Conservation (phyloP, 2,113 vertebrate species). For the Chrysochloris asiatica region DNA sequence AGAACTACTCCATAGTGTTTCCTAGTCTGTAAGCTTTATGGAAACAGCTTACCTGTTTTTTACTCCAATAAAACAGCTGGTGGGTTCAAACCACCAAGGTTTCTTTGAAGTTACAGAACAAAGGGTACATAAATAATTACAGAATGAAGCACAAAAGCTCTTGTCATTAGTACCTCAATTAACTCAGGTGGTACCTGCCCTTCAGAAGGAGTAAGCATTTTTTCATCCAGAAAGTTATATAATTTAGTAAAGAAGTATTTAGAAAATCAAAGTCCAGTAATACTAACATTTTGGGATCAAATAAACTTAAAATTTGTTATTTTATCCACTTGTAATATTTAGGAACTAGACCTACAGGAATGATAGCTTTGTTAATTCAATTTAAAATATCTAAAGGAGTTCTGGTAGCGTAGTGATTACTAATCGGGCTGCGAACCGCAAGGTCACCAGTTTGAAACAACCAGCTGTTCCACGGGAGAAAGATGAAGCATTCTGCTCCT, state of each 20-base stretch:
- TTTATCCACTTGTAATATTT: background rate
- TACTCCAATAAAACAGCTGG: background rate
- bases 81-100: background rate
- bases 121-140: background rate
- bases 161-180: background rate
- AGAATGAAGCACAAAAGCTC: background rate
- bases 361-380: slow-evolving; percentile 5
- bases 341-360: background rate
- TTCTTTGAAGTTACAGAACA: background rate
- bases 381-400: slow-evolving; percentile 26
- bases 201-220: background rate
- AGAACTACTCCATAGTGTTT: background rate
- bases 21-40: background rate
- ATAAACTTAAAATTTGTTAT: background rate
- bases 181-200: background rate
- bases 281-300: slow-evolving; percentile 13
- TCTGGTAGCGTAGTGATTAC: too few relatives aligned
- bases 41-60: background rate
- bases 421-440: too few relatives aligned
- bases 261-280: background rate
- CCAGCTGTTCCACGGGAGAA: too few relatives aligned
- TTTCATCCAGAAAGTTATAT: background rate
- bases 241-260: background rate
- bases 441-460: too few relatives aligned
- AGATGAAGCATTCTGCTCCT: too few relatives aligned